Conservation (phyloP, 1,140 invertebrate species). For the Drosophila suzukii region DNA sequence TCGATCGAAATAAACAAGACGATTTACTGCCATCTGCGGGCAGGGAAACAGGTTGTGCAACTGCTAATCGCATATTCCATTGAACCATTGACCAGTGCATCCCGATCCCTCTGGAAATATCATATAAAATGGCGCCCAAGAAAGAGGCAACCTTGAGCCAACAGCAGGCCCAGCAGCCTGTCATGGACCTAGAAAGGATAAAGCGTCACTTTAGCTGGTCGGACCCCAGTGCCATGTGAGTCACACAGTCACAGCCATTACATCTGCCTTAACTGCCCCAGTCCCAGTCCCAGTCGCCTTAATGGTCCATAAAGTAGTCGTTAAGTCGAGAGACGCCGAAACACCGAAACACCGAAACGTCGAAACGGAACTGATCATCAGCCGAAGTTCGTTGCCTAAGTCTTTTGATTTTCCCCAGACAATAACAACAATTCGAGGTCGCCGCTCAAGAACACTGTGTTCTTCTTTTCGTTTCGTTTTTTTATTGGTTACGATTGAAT, state of each 20-base stretch:
- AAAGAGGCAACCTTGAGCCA: slow-evolving; percentile 77
- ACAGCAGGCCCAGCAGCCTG: slow-evolving; percentile 65
- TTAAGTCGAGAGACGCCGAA: slow-evolving; percentile 16
- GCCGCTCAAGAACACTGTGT: slow-evolving; percentile 51
- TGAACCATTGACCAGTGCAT: slow-evolving; percentile 45
- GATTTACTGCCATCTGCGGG: slow-evolving; percentile 45
- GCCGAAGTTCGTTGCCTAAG: slow-evolving; percentile 18
- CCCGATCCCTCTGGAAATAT: slow-evolving; percentile 6
- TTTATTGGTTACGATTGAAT: slow-evolving; percentile 3
- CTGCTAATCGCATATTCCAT: slow-evolving; percentile 57
- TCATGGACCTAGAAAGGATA: slow-evolving; percentile 79
- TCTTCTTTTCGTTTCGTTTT: slow-evolving; percentile 6
- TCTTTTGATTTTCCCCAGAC: slow-evolving; percentile 17
- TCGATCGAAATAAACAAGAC: slow-evolving; percentile 60
- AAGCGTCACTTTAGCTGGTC: slow-evolving; percentile 83
- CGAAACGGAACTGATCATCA: slow-evolving; percentile 50
- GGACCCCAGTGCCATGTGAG: slow-evolving; percentile 82
- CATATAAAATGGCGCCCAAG: slow-evolving; percentile 69
- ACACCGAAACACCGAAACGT: slow-evolving; percentile 62
- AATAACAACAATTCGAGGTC: slow-evolving; percentile 46
- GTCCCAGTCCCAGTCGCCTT: slow-evolving; percentile 1
- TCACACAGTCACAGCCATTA: slow-evolving; percentile 31
- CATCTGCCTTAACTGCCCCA: background rate
- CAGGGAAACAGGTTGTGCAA: slow-evolving; percentile 75
- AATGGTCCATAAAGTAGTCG: slow-evolving; percentile 49